Percentiles rank a stretch among this genome's conserved stretches.
These are phyloP conservation scores for Anguilla rostrata DNA, from an alignment of 2,113 vertebrate species.

Conservation along the genomic window DNA sequence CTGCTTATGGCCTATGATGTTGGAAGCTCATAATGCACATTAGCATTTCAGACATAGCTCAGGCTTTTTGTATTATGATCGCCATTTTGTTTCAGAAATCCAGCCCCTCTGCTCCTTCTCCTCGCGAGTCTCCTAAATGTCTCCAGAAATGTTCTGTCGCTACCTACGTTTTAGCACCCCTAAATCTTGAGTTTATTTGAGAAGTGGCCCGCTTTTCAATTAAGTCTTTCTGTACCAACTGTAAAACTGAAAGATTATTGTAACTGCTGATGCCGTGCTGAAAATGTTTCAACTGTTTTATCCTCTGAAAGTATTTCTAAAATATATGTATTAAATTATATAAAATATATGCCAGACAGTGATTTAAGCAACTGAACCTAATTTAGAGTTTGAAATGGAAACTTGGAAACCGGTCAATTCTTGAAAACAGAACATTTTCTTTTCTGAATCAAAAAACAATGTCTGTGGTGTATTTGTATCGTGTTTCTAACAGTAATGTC, in stretches of 20 bases:
- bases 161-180: background rate
- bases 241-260: background rate
- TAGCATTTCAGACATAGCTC: conserved; percentile 46
- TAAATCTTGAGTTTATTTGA: background rate
- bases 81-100: conserved; percentile 12
- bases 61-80: conserved; percentile 12
- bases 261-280: background rate
- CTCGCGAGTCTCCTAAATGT: conserved; percentile 4
- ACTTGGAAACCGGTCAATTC: background rate
- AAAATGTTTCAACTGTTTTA: background rate
- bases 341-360: background rate
- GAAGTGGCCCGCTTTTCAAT: background rate
- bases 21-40: conserved; percentile 13
- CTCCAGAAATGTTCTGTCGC: background rate
- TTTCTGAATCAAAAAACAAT: too few species aligned
- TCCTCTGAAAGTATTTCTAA: background rate
- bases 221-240: background rate
- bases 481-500: too few species aligned
- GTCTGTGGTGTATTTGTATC: too few species aligned
- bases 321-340: background rate
- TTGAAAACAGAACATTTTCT: background rate
- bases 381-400: background rate
- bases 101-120: background rate
- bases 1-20: conserved; percentile 15
- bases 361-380: background rate